Percentiles rank a stretch among this genome's conserved stretches.
These are phyloP conservation scores for Nephrotoma flavescens DNA, from an alignment of 2,888 invertebrate genomes.

Conservation along the genomic window DNA sequence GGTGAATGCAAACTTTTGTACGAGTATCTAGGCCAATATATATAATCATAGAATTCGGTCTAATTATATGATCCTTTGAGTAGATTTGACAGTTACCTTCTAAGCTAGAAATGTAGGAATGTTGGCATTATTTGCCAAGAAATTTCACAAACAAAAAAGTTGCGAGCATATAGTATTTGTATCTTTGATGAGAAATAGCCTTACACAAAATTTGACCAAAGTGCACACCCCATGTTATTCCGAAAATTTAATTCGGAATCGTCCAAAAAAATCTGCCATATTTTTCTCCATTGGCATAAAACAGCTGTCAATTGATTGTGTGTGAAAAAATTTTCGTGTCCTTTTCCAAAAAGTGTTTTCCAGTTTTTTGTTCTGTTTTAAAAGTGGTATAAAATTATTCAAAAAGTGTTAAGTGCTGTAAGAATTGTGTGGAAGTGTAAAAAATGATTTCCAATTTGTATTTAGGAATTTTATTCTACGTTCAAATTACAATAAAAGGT, in stretches of 20 bases:
- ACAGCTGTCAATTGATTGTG: constrained; percentile 1
- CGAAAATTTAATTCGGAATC: not conserved
- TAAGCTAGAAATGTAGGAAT: too few relatives aligned
- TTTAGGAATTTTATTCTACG: not conserved
- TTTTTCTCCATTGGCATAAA: not conserved
- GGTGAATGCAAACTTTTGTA: too few relatives aligned
- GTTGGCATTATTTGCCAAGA: too few relatives aligned
- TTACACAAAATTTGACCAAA: too few relatives aligned
- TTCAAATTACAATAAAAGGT: not conserved
- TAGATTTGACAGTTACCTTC: too few relatives aligned
- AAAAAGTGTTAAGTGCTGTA: not conserved
- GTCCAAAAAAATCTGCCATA: not conserved
- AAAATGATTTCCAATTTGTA: not conserved
- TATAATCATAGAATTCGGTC: too few relatives aligned
- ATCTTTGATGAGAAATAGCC: too few relatives aligned
- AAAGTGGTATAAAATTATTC: not conserved
- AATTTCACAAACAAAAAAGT: too few relatives aligned
- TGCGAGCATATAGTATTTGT: too few relatives aligned
- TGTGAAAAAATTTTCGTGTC: not conserved
- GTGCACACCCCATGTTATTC: not conserved
- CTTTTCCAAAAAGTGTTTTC: not conserved
- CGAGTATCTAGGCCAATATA: too few relatives aligned
- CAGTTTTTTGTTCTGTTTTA: not conserved
- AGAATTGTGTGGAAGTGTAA: not conserved
- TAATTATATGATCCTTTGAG: too few relatives aligned